Evolutionary conservation across 2,113 vertebrate species (phyloP), one percentile per base, ranked within the genome.

Genomic region (Triplophysa siluroides): DNA sequence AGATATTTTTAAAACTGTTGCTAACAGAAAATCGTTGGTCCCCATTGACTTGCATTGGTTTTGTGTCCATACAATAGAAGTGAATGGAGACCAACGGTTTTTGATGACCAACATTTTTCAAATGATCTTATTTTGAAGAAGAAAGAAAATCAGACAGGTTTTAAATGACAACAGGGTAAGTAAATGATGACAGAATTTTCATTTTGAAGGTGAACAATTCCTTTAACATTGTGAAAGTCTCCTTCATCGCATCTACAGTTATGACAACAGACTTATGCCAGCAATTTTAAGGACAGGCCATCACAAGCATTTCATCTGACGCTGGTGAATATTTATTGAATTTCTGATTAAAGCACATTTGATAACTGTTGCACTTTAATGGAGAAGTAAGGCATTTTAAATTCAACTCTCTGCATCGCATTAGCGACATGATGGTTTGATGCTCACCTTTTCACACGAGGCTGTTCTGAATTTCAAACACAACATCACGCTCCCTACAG

Each of bases 241-340:
- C 16, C 4, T 6, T 18, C 16, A 14, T n/a, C 54, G 6, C 29
- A 13, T 72, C 29, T 16, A 21, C 2, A 72, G 52, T 9, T 58
- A 16, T 52, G 50, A 10, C 11, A 72, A 33, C 24, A 33, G 47
- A 54, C 50, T 54, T 54, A 33, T 45, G 47, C 26, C 16, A 19
- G 21, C 2, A 56, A 56, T 18, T 72, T 21, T 56, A 12, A 58
- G 52, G 69, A 56, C 69, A 56, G 52, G 19, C 11, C 69, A 54
- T 56, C 9, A 54, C 2, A 1, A 18, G 18, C 12, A 1, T 21
- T 56, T 38, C 9, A 13, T 71, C 50, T 56, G 26, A 71, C 2
- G 18, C 18, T 38, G 29, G 11, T 58, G 12, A 72, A 58, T 72
- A 72, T 72, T 58, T 21, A 72, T 72, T 72, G 52, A 72, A 58